Evolutionary conservation across 2,888 invertebrate genomes (phyloP).

Genomic region (Drosophila eohydei): DNA sequence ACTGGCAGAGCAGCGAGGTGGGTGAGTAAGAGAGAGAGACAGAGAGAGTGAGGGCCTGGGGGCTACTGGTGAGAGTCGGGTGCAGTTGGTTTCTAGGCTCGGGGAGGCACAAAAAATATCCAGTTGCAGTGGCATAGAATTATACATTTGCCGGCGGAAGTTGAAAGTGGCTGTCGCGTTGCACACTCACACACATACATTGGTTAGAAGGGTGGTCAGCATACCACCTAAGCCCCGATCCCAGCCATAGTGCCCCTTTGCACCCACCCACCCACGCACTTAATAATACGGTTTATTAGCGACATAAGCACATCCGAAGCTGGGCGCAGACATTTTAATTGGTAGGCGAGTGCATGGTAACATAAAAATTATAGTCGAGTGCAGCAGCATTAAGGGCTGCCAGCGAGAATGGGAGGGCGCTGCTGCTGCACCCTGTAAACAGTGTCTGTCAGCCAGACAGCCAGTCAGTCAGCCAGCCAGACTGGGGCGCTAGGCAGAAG

Average conservation of each 20-base stretch:
- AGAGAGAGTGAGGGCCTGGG: background rate
- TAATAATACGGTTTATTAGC: slow-evolving; percentile 82
- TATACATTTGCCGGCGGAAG: slow-evolving; percentile 80
- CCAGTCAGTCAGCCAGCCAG: background rate
- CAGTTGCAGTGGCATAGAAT: slow-evolving; percentile 75
- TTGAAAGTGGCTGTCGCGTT: slow-evolving; percentile 73
- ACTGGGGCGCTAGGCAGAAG: slow-evolving; percentile 50
- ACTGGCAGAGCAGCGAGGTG: slow-evolving; percentile 8
- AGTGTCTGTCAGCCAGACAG: slow-evolving; percentile 50
- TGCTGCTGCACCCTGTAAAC: slow-evolving; percentile 39
- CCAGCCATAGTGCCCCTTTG: background rate
- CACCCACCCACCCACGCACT: slow-evolving; percentile 64
- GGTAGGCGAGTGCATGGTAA: slow-evolving; percentile 82
- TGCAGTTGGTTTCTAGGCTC: slow-evolving; percentile 14
- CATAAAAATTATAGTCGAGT: slow-evolving; percentile 79
- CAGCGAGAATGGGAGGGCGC: background rate
- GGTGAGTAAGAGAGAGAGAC: background rate
- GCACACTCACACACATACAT: slow-evolving; percentile 32
- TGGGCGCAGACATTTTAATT: slow-evolving; percentile 80
- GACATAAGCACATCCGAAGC: slow-evolving; percentile 81
- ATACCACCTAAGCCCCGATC: slow-evolving; percentile 35
- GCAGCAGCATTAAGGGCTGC: slow-evolving; percentile 44
- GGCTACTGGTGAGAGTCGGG: background rate
- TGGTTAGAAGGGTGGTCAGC: slow-evolving; percentile 38
- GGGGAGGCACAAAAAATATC: slow-evolving; percentile 24